Percentiles rank a stretch among this genome's conserved stretches.
Evolutionary conservation across 2,113 vertebrate species (phyloP).

Genomic region (Odocoileus hemionus): DNA sequence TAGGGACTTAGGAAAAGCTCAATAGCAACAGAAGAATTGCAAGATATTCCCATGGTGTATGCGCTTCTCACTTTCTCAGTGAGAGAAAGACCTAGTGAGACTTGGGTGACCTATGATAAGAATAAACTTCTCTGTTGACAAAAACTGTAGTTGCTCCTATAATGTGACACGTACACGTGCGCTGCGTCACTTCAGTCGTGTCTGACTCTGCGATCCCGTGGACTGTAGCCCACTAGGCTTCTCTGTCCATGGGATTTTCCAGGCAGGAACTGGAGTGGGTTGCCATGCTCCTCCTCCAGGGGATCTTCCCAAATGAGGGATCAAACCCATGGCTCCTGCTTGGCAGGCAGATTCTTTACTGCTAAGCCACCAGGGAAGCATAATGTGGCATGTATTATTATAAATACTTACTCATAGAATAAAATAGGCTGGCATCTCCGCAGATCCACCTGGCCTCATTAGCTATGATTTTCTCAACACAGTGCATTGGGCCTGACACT

Average conservation of each 20-base stretch:
- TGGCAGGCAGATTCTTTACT: neutral
- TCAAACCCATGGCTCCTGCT: neutral
- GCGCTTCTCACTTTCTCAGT: neutral
- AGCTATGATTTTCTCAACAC: neutral
- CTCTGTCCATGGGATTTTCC: neutral
- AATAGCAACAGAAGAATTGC: neutral
- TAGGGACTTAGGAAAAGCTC: neutral
- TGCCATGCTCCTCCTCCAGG: neutral
- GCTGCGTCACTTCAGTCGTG: neutral
- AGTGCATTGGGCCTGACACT: neutral
- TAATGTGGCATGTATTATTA: neutral
- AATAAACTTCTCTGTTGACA: neutral
- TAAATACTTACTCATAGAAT: neutral
- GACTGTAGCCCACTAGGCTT: neutral
- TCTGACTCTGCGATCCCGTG: neutral
- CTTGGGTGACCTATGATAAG: neutral
- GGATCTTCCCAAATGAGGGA: neutral
- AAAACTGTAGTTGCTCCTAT: neutral
- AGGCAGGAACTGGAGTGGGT: neutral
- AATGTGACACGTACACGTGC: rapidly evolving
- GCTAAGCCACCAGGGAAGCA: neutral
- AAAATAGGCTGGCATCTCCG: neutral
- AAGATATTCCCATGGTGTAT: neutral
- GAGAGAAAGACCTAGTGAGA: neutral
- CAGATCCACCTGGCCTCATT: neutral